A percentile compares a stretch with the other conserved stretches of the same genome.
These are phyloP conservation scores for Alosa sapidissima DNA, from an alignment of 2,797 vertebrate genomes.

Conservation along the genomic window DNA sequence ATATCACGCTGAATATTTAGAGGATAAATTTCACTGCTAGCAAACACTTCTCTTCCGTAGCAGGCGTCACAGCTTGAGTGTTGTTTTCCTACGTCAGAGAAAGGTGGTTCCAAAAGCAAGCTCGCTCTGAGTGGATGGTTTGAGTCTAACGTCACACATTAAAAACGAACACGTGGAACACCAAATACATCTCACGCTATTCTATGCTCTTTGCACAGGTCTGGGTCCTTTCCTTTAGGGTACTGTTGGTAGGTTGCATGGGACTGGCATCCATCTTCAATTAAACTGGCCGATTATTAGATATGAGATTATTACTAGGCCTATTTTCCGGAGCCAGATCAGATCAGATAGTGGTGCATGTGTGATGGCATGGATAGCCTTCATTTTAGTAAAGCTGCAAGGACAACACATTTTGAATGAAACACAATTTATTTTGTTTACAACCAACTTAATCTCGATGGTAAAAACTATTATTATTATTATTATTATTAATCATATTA, in stretches of 20 bases:
- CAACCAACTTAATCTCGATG: conserved; percentile 10
- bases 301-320: too few species aligned
- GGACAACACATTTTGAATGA: conserved; percentile 16
- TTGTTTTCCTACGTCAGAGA: conserved; percentile 42
- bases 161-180: conserved; percentile 37
- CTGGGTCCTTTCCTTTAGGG: background rate
- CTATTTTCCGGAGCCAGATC: too few species aligned
- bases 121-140: conserved; percentile 26
- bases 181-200: conserved; percentile 28
- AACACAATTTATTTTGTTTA: conserved; percentile 20
- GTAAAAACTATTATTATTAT: conserved; percentile 7
- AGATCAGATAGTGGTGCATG: background rate
- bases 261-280: too few species aligned
- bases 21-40: background rate
- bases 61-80: conserved; percentile 38
- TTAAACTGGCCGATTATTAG: background rate
- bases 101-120: background rate
- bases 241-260: background rate
- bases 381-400: background rate
- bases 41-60: conserved; percentile 14
- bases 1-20: background rate
- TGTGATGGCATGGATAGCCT: background rate
- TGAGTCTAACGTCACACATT: conserved; percentile 10
- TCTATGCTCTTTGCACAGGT: background rate
- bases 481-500: background rate